Conservation (phyloP, 2,113 vertebrate species). For the Lipophrys pholis region DNA sequence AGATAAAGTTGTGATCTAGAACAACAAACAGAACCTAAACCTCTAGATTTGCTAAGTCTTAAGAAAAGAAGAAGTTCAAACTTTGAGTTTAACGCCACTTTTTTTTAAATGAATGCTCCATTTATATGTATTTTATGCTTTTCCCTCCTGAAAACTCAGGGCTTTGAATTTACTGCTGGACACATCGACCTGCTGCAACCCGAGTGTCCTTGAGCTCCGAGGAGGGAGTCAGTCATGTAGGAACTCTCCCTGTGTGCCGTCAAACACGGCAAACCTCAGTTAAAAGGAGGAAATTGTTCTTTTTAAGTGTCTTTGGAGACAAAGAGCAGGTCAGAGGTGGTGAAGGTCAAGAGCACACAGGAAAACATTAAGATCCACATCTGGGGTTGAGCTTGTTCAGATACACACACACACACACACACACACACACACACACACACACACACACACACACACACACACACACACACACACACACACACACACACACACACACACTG, state of each 20-base stretch:
- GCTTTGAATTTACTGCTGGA: too few species aligned
- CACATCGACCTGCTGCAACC: too few species aligned
- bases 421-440: neutral
- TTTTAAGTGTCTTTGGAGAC: slow-evolving; percentile 42
- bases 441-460: slow-evolving; percentile 14
- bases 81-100: too few species aligned
- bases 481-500: slow-evolving; percentile 1
- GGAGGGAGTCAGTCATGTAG: slow-evolving; percentile 24
- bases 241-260: slow-evolving; percentile 40
- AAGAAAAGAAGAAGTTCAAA: too few species aligned
- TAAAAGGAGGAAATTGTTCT: slow-evolving; percentile 40
- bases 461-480: neutral
- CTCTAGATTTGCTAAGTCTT: too few species aligned
- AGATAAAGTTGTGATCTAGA: too few species aligned
- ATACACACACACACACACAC: neutral
- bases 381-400: slow-evolving; percentile 56
- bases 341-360: slow-evolving; percentile 45
- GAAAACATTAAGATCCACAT: slow-evolving; percentile 61
- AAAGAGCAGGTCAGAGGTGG: slow-evolving; percentile 59
- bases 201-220: slow-evolving; percentile 31
- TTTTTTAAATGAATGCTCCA: too few species aligned
- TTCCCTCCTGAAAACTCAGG: too few species aligned
- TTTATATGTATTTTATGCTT: too few species aligned
- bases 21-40: too few species aligned
- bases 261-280: slow-evolving; percentile 36